Evolutionary conservation across 2,113 vertebrate species (phyloP).

Genomic region (Chlorodrepanis virens): DNA sequence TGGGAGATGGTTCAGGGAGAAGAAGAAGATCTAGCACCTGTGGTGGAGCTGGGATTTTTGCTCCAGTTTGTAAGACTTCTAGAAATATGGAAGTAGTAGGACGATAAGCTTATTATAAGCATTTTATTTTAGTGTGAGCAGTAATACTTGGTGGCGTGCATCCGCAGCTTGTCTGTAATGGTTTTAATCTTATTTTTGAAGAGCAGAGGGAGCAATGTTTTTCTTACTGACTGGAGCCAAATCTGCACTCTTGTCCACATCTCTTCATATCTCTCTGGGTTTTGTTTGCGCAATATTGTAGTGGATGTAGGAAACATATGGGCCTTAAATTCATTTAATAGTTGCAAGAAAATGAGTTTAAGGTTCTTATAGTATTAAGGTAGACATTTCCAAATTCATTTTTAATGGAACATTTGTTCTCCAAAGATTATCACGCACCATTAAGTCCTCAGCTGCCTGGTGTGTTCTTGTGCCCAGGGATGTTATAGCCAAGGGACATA

Average conservation of each 20-base stretch:
- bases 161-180: neutral
- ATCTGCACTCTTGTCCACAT: neutral
- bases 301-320: neutral
- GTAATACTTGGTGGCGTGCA: neutral
- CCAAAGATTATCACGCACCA: constrained; percentile 1
- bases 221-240: constrained; percentile 21
- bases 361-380: constrained; percentile 43
- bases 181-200: constrained; percentile 60
- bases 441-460: constrained; percentile 16
- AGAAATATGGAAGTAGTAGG: neutral
- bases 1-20: neutral
- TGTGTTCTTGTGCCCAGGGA: neutral
- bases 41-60: neutral
- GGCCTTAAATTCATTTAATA: constrained; percentile 38
- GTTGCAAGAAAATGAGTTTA: constrained; percentile 48
- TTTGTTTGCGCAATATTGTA: constrained; percentile 41
- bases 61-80: neutral
- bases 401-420: constrained; percentile 63
- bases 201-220: constrained; percentile 9
- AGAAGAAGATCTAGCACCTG: neutral
- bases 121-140: constrained; percentile 22
- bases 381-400: constrained; percentile 48
- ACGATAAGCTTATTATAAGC: neutral
- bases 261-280: constrained; percentile 2
- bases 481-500: neutral